Evolutionary conservation across 2,113 vertebrate species (phyloP).

Genomic region (Sminthopsis crassicaudata): DNA sequence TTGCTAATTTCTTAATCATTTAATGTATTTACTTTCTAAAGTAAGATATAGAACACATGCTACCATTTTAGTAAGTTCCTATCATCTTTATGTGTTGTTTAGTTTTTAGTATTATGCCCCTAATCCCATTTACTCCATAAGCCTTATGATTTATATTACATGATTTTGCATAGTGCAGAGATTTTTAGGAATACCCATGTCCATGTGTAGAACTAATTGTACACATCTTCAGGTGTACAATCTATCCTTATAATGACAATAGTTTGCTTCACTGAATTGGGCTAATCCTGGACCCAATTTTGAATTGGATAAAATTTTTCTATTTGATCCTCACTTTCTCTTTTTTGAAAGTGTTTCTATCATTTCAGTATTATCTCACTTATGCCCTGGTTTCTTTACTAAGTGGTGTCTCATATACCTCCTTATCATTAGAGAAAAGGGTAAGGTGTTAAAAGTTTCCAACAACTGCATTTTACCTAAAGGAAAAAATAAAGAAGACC

Average conservation of each 20-base stretch:
- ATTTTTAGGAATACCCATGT: neutral
- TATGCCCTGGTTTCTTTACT: constrained; percentile 1
- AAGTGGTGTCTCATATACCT: neutral
- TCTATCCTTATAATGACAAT: neutral
- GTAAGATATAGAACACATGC: neutral
- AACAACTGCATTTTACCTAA: neutral
- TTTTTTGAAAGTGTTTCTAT: neutral
- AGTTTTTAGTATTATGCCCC: neutral
- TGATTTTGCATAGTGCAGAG: neutral
- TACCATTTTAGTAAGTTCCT: neutral
- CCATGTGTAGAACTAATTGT: neutral
- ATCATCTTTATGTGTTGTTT: neutral
- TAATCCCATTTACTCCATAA: neutral
- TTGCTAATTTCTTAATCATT: neutral
- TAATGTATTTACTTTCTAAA: neutral
- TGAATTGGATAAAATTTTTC: constrained; percentile 1
- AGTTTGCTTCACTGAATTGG: neutral
- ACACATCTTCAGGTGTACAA: neutral
- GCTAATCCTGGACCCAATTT: neutral
- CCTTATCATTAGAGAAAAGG: constrained; percentile 24
- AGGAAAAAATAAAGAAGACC: neutral
- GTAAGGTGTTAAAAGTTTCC: neutral
- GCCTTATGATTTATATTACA: neutral
- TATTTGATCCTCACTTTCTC: neutral
- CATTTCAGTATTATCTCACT: constrained; percentile 8